Evolutionary conservation across 2,113 vertebrate species (phyloP).

Genomic region (Chinchilla lanigera): DNA sequence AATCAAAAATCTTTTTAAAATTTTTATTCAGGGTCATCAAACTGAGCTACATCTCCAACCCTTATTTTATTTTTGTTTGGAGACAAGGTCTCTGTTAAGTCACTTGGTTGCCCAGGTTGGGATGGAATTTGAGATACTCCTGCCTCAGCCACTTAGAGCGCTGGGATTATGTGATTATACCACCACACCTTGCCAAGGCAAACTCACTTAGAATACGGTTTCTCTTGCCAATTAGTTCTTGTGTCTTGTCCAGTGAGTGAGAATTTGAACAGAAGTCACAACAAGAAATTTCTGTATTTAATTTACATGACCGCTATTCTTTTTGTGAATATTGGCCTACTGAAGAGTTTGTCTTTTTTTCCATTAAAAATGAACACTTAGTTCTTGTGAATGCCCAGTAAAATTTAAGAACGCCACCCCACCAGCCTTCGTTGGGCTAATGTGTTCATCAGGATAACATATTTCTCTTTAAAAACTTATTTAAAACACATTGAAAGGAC

Average conservation of each 20-base stretch:
- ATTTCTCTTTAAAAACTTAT: not conserved
- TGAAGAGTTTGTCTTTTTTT: not conserved
- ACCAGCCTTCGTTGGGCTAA: not conserved
- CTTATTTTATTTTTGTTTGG: not conserved
- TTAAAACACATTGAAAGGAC: not conserved
- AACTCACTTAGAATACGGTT: not conserved
- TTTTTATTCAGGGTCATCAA: not conserved
- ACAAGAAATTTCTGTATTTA: not conserved
- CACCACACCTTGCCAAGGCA: not conserved
- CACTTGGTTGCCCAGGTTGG: not conserved
- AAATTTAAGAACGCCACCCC: not conserved
- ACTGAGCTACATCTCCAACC: not conserved
- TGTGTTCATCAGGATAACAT: conserved; percentile 28
- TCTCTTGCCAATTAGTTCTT: not conserved
- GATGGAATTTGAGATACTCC: not conserved
- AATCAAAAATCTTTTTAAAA: not conserved
- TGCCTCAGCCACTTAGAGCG: not conserved
- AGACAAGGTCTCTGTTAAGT: not conserved
- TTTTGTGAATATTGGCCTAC: not conserved
- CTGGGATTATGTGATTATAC: not conserved
- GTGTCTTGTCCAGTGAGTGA: not conserved
- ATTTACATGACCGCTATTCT: not conserved
- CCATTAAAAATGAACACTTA: conserved; percentile 3
- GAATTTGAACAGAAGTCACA: not conserved
- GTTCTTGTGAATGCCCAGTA: not conserved